These are phyloP conservation scores for Microtus oregoni DNA, from an alignment of 2,113 vertebrate genomes.

Conservation along the genomic window DNA sequence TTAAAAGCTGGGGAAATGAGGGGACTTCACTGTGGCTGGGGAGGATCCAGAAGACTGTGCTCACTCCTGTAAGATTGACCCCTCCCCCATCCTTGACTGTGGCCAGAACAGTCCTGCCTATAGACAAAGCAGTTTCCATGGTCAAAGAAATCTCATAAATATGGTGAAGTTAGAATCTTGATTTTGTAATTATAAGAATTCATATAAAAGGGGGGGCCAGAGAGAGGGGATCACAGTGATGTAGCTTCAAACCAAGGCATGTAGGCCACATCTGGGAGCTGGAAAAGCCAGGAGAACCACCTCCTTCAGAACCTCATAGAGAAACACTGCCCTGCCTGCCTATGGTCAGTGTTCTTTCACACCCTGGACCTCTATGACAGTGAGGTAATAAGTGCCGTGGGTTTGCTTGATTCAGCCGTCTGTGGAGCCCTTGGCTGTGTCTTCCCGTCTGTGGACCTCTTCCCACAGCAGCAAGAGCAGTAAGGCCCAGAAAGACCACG, in stretches of 20 bases:
- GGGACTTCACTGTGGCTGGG: rapidly evolving
- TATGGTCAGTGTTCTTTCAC: not conserved
- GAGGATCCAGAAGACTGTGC: too few species aligned
- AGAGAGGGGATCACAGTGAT: not conserved
- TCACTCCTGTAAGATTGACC: too few species aligned
- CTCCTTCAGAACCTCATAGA: not conserved
- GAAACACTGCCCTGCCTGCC: not conserved
- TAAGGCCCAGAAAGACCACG: not conserved
- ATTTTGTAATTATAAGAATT: not conserved
- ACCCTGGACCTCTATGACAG: not conserved
- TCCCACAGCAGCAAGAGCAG: not conserved
- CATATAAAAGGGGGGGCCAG: not conserved
- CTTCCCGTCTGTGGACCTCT: not conserved
- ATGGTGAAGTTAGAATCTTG: not conserved
- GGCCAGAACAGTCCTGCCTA: not conserved
- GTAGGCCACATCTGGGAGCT: not conserved
- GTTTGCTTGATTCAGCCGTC: not conserved
- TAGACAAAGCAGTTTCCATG: not conserved
- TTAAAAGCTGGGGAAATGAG: not conserved
- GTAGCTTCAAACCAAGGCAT: not conserved
- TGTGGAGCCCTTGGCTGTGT: not conserved
- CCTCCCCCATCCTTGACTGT: too few species aligned
- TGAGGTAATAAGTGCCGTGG: not conserved
- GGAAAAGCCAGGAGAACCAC: not conserved
- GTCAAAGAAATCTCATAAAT: not conserved